Percentiles rank a stretch among this genome's conserved stretches.
These are phyloP conservation scores for Arenaria interpres DNA, from an alignment of 2,113 vertebrate genomes.

Conservation along the genomic window DNA sequence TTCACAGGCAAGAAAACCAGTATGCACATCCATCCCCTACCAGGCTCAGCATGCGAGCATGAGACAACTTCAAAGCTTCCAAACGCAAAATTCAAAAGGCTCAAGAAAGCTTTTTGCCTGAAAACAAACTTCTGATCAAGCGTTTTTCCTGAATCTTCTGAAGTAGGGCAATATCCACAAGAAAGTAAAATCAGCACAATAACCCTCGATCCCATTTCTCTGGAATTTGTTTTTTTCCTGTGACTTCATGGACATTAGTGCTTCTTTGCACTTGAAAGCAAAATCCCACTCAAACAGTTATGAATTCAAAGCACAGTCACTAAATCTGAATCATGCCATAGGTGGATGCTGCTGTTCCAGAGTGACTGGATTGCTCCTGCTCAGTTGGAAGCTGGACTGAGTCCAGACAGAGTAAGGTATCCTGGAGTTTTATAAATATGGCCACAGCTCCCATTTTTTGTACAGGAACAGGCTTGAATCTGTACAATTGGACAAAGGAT, in stretches of 20 bases:
- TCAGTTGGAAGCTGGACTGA: neutral
- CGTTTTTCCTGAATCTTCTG: neutral
- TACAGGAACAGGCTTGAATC: neutral
- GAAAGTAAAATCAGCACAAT: neutral
- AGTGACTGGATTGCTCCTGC: neutral
- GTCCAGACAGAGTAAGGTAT: neutral
- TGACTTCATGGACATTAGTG: neutral
- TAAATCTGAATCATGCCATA: neutral
- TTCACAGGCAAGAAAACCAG: neutral
- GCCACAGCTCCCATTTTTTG: neutral
- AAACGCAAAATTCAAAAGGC: neutral
- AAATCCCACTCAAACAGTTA: neutral
- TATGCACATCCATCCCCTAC: neutral
- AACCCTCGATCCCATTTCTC: neutral
- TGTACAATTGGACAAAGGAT: neutral
- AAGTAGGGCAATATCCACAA: neutral
- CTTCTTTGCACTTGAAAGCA: neutral
- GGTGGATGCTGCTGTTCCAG: neutral
- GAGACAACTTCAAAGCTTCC: slow-evolving; percentile 32
- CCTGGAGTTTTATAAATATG: neutral
- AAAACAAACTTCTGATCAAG: slow-evolving; percentile 6
- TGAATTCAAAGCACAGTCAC: neutral
- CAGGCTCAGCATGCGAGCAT: neutral
- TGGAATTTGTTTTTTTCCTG: neutral
- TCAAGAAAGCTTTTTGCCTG: neutral